A percentile compares a stretch with the other conserved stretches of the same genome.
Evolutionary conservation across 2,888 invertebrate species (phyloP).

Genomic region (Lasioglossum villosulum): DNA sequence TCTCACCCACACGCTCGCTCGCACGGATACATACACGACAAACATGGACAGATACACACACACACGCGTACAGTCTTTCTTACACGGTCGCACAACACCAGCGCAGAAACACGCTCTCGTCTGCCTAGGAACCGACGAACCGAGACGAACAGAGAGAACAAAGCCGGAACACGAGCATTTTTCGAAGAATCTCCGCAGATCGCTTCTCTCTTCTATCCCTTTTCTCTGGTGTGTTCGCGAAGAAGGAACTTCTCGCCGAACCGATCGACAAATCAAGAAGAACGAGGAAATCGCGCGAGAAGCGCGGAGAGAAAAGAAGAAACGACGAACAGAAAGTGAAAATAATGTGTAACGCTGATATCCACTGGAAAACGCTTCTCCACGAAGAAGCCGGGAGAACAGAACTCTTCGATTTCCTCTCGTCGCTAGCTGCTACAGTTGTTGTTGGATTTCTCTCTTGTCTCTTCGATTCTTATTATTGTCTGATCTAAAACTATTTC

Average conservation of each 20-base stretch:
- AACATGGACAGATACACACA: neutral
- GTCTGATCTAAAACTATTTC: slow-evolving; percentile 54
- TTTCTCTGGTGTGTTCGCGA: neutral
- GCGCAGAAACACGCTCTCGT: neutral
- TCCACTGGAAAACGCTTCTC: slow-evolving; percentile 3
- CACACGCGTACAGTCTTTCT: neutral
- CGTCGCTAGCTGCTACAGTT: slow-evolving; percentile 10
- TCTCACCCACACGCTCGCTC: neutral
- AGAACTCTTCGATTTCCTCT: slow-evolving; percentile 34
- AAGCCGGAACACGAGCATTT: slow-evolving; percentile 8
- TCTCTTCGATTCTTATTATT: slow-evolving; percentile 45
- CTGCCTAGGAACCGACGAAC: slow-evolving; percentile 10
- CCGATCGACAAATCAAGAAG: neutral
- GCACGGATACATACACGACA: slow-evolving; percentile 37
- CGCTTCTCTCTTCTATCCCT: neutral
- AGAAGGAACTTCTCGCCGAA: neutral
- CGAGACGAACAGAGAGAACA: slow-evolving; percentile 11
- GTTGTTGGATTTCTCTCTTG: neutral
- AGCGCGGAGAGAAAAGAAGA: neutral
- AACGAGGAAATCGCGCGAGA: neutral
- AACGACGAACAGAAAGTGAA: neutral
- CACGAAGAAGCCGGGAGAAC: slow-evolving; percentile 13
- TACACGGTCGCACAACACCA: neutral
- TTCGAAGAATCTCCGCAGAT: neutral
- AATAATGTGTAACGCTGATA: neutral